A percentile compares a stretch with the other conserved stretches of the same genome.
phyloP scores from a whole-genome alignment of 2,888 invertebrate genomes.

The Ennomos quercinarius region DNA sequence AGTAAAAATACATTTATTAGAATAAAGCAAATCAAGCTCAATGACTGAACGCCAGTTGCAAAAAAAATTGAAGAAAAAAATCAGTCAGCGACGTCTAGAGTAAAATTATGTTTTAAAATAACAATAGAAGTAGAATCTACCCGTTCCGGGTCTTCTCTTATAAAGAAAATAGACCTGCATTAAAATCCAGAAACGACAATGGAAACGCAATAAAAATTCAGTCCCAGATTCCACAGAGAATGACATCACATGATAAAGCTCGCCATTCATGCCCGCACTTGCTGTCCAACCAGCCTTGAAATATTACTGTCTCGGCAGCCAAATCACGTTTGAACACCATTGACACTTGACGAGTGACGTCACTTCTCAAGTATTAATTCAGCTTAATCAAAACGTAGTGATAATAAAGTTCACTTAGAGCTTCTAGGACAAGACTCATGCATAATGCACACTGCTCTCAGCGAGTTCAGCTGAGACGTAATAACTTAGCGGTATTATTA shows the following conservation, averaged over 20 bases:
- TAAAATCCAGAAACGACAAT: slow-evolving; percentile 27
- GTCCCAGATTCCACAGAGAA: slow-evolving; percentile 28
- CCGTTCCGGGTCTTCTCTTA: slow-evolving; percentile 15
- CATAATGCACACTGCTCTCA: slow-evolving; percentile 20
- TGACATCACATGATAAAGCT: slow-evolving; percentile 35
- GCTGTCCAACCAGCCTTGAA: slow-evolving; percentile 38
- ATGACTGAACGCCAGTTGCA: no score
- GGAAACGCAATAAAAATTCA: slow-evolving; percentile 29
- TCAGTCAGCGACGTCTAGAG: neutral
- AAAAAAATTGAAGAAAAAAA: no score
- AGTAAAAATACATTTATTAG: no score
- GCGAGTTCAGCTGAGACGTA: slow-evolving; percentile 7
- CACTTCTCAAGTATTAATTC: slow-evolving; percentile 50
- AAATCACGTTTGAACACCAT: slow-evolving; percentile 50
- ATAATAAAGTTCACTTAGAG: slow-evolving; percentile 31
- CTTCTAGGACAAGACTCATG: slow-evolving; percentile 21
- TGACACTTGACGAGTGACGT: slow-evolving; percentile 45
- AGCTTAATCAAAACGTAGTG: slow-evolving; percentile 46
- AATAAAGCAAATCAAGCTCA: no score
- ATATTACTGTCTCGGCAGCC: slow-evolving; percentile 37
- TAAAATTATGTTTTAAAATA: slow-evolving; percentile 1
- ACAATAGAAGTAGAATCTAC: slow-evolving; percentile 1
- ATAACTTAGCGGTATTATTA: slow-evolving; percentile 18
- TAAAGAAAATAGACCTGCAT: slow-evolving; percentile 19
- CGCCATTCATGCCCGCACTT: slow-evolving; percentile 26